Conservation (phyloP, 2,113 vertebrate species). For the Sapayoa aenigma region DNA sequence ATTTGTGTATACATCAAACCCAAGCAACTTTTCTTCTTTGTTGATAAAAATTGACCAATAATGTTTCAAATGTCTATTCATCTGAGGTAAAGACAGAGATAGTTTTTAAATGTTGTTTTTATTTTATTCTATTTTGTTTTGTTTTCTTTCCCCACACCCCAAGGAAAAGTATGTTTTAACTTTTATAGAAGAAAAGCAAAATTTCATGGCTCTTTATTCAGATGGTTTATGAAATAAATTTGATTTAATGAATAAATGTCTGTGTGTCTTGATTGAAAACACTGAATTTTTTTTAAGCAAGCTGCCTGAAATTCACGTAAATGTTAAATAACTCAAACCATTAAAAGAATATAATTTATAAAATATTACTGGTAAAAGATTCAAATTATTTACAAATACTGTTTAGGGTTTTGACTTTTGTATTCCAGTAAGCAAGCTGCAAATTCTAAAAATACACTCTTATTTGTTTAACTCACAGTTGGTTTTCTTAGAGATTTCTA, state of each 20-base stretch:
- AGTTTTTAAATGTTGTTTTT: not conserved
- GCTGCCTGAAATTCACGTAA: not conserved
- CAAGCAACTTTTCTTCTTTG: not conserved
- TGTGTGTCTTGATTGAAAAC: not conserved
- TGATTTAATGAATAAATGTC: not conserved
- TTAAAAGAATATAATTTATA: not conserved
- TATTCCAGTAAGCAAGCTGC: not conserved
- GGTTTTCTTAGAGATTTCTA: not conserved
- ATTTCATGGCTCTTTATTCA: not conserved
- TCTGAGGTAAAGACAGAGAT: not conserved
- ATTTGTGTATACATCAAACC: not conserved
- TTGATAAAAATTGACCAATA: not conserved
- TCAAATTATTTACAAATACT: not conserved
- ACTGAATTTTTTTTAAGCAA: not conserved
- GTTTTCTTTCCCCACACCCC: accelerated
- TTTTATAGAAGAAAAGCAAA: not conserved
- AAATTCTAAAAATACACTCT: not conserved
- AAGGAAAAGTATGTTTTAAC: not conserved
- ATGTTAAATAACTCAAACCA: not conserved
- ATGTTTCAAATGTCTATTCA: not conserved
- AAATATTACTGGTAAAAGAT: not conserved
- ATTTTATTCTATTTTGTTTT: not conserved
- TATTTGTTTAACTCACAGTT: not conserved
- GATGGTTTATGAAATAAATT: not conserved
- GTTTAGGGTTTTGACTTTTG: not conserved